These are phyloP conservation scores for Acipenser oxyrinchus DNA, from an alignment of 2,797 vertebrate genomes.

Conservation along the genomic window DNA sequence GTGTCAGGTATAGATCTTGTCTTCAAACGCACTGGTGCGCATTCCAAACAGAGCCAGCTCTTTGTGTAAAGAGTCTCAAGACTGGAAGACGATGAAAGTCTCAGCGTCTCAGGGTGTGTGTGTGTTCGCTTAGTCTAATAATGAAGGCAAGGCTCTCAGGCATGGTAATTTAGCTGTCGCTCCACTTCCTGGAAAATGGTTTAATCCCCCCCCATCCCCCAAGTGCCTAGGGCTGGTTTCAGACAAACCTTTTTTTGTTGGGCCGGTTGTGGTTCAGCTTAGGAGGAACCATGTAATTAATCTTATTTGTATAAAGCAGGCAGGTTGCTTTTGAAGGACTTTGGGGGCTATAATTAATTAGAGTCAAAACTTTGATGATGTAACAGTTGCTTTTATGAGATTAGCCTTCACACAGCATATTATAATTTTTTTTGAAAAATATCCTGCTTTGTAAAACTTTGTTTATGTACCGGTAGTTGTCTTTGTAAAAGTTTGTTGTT, in stretches of 20 bases:
- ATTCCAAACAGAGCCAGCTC: conserved; percentile 73
- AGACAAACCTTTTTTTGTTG: conserved; percentile 59
- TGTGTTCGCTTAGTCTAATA: conserved; percentile 73
- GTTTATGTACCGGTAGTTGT: conserved; percentile 27
- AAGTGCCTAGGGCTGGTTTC: conserved; percentile 45
- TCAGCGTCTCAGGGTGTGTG: conserved; percentile 26
- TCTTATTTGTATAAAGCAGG: conserved; percentile 64
- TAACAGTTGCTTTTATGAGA: not conserved
- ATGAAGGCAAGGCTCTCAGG: conserved; percentile 73
- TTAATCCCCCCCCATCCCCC: conserved; percentile 41
- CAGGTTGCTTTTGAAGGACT: conserved; percentile 51
- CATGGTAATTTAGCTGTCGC: conserved; percentile 71
- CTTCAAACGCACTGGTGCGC: conserved; percentile 68
- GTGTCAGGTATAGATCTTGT: conserved; percentile 71
- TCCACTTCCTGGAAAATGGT: conserved; percentile 72
- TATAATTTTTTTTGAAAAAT: no score
- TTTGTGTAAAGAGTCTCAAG: conserved; percentile 54
- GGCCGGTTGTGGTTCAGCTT: conserved; percentile 64
- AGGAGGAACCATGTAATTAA: conserved; percentile 70
- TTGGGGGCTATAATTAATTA: conserved; percentile 68
- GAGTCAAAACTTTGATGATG: conserved; percentile 61
- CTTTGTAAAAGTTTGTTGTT: not conserved
- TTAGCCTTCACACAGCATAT: not conserved
- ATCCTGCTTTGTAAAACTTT: not conserved
- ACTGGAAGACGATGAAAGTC: conserved; percentile 74